phyloP scores from a whole-genome alignment of 2,113 vertebrate species.

The Podarcis cretensis region DNA sequence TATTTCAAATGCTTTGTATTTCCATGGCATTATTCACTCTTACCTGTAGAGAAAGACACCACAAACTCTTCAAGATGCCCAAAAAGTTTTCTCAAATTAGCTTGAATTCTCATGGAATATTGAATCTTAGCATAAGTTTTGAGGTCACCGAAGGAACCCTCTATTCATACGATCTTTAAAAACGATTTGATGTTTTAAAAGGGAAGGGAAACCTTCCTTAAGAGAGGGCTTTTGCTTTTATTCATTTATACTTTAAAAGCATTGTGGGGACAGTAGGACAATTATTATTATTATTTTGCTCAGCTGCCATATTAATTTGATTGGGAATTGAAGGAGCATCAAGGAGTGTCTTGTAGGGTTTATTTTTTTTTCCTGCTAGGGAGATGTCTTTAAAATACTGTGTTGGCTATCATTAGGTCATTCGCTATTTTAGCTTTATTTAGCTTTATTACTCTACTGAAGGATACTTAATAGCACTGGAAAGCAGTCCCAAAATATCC shows the following conservation, averaged over 20 bases:
- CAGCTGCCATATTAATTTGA: not conserved
- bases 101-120: slow-evolving; percentile 2
- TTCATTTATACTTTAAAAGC: not conserved
- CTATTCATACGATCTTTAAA: not conserved
- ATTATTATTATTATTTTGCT: not conserved
- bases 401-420: not conserved
- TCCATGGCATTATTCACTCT: slow-evolving; percentile 1
- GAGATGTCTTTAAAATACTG: not conserved
- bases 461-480: not conserved
- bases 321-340: not conserved
- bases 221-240: not conserved
- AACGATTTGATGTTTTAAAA: not conserved
- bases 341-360: not conserved
- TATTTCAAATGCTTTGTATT: slow-evolving; percentile 6
- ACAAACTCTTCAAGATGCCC: not conserved
- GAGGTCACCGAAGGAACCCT: slow-evolving; percentile 9
- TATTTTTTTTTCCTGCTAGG: not conserved
- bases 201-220: not conserved
- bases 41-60: slow-evolving; percentile 10
- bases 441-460: not conserved
- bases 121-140: not conserved
- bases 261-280: not conserved
- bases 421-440: not conserved
- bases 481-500: not conserved
- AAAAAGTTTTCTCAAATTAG: slow-evolving; percentile 23